A percentile compares a stretch with the other conserved stretches of the same genome.
phyloP scores from a whole-genome alignment of 2,797 vertebrate genomes.

The Bradypus variegatus region DNA sequence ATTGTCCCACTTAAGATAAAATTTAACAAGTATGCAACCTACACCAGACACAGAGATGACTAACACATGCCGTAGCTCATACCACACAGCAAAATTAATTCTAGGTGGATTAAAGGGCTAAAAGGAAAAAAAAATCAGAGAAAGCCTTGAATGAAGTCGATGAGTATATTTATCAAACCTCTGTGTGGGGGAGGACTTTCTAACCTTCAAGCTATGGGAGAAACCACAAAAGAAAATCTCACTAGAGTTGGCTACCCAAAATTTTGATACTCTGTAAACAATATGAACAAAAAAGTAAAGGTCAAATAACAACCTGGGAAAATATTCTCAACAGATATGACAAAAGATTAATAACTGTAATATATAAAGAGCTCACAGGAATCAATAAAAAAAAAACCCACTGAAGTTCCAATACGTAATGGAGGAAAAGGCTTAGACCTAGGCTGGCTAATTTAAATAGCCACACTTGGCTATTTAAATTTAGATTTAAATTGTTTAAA shows the following conservation, averaged over 20 bases:
- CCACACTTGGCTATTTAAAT: neutral
- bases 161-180: neutral
- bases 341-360: neutral
- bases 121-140: neutral
- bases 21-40: neutral
- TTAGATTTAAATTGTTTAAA: neutral
- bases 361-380: neutral
- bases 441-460: neutral
- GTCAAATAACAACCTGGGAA: conserved; percentile 44
- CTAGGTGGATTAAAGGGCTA: neutral
- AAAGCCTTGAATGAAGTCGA: neutral
- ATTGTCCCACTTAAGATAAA: neutral
- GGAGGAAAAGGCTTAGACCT: neutral
- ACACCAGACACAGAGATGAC: neutral
- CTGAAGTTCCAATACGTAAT: neutral
- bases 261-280: conserved; percentile 33
- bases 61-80: neutral
- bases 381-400: neutral
- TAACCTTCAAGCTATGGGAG: conserved; percentile 33
- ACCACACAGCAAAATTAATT: neutral
- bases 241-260: neutral
- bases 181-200: conserved; percentile 20
- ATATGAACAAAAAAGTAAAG: conserved; percentile 41
- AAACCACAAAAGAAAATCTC: conserved; percentile 54
- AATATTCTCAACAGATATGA: neutral